Conservation (phyloP, 2,797 vertebrate genomes). For the Bradypodion ventrale region DNA sequence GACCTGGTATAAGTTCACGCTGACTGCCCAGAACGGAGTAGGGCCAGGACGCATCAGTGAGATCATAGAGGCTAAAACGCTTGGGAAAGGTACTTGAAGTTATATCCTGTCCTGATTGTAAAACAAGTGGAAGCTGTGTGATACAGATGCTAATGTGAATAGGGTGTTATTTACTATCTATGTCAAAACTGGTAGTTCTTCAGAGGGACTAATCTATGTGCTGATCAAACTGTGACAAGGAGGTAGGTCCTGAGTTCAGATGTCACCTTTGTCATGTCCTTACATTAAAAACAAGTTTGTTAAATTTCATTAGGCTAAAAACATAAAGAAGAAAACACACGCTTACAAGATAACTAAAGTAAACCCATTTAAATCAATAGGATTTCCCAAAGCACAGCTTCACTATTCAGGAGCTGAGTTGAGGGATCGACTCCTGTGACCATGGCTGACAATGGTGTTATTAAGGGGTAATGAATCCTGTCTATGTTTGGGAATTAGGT, state of each 20-base stretch:
- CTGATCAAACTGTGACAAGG: background rate
- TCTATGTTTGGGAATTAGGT: too few relatives aligned
- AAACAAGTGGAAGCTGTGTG: background rate
- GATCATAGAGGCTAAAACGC: conserved; percentile 97
- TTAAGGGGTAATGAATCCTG: too few relatives aligned
- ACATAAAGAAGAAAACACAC: too few relatives aligned
- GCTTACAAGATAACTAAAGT: background rate
- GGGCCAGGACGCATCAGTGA: conserved; percentile 98
- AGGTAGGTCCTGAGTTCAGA: background rate
- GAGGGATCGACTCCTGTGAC: too few relatives aligned
- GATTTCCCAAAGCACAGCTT: too few relatives aligned
- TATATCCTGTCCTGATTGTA: background rate
- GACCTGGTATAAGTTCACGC: conserved; percentile 98
- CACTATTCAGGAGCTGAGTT: too few relatives aligned
- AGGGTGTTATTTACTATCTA: background rate
- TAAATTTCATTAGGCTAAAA: too few relatives aligned
- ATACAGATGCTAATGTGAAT: background rate
- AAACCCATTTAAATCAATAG: too few relatives aligned
- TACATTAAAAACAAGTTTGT: too few relatives aligned
- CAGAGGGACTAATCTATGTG: background rate
- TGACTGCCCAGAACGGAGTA: conserved; percentile 96
- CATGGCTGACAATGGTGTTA: too few relatives aligned
- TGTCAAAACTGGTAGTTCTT: background rate
- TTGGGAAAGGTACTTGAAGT: conserved; percentile 88
- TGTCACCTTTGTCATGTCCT: background rate